These are phyloP conservation scores for Borostomias antarcticus DNA, from an alignment of 2,797 vertebrate species.

Conservation along the genomic window DNA sequence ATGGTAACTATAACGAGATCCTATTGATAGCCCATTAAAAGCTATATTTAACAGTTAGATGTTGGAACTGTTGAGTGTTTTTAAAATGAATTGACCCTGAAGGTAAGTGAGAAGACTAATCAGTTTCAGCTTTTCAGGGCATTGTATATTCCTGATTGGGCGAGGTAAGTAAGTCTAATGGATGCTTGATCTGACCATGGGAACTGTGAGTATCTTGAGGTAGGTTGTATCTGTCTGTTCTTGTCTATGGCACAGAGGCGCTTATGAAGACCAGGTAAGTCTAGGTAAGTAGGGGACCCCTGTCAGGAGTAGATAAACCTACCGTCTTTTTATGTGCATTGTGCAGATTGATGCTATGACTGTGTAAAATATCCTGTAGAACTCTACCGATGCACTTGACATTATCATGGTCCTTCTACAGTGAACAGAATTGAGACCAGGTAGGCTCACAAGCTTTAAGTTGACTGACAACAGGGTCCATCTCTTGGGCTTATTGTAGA, in stretches of 20 bases:
- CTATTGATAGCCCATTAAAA: conserved; percentile 69
- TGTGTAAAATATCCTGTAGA: background rate
- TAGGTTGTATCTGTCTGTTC: conserved; percentile 74
- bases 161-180: conserved; percentile 78
- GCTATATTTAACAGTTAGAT: conserved; percentile 73
- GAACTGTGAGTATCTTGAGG: conserved; percentile 75
- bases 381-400: too few relatives aligned
- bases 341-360: background rate
- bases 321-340: background rate
- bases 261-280: conserved; percentile 67
- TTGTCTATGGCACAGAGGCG: conserved; percentile 60
- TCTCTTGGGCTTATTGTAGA: too few relatives aligned
- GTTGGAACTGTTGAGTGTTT: conserved; percentile 77
- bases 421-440: too few relatives aligned
- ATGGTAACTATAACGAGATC: conserved; percentile 72
- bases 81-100: conserved; percentile 70
- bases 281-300: conserved; percentile 42
- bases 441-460: too few relatives aligned
- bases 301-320: conserved; percentile 14
- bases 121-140: conserved; percentile 74
- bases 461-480: too few relatives aligned
- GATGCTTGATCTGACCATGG: conserved; percentile 39
- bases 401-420: background rate
- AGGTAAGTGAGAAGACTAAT: conserved; percentile 78
- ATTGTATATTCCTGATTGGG: conserved; percentile 35